These are phyloP conservation scores for Alexandromys fortis DNA, from an alignment of 2,113 vertebrate species.

Conservation along the genomic window DNA sequence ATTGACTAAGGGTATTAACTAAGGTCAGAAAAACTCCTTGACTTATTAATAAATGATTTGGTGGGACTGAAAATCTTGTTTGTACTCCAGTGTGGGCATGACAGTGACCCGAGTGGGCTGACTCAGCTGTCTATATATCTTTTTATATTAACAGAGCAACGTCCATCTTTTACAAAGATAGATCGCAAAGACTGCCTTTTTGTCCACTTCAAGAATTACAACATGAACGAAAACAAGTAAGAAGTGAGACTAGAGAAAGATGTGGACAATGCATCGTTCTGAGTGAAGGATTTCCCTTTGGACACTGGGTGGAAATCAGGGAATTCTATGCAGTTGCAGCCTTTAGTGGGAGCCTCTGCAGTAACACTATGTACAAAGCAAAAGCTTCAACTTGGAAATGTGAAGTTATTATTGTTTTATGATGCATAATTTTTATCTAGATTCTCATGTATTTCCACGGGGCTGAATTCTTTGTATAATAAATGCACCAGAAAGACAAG, in stretches of 20 bases:
- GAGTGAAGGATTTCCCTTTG: background rate
- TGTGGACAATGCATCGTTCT: background rate
- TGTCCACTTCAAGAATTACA: background rate
- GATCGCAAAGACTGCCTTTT: background rate
- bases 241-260: constrained; percentile 4
- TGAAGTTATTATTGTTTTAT: constrained; percentile 17
- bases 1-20: constrained; percentile 28
- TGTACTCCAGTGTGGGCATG: background rate
- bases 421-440: constrained; percentile 19
- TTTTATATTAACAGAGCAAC: background rate
- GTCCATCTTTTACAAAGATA: background rate
- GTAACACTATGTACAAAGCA: background rate
- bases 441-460: background rate
- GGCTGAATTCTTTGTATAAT: constrained; percentile 10
- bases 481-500: background rate
- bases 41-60: constrained; percentile 57
- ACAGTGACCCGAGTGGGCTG: background rate
- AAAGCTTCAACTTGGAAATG: constrained; percentile 37
- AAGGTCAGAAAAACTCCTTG: constrained; percentile 53
- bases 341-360: background rate
- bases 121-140: background rate
- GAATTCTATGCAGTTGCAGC: background rate
- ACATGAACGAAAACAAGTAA: background rate
- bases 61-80: background rate
- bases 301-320: background rate